phyloP scores from a whole-genome alignment of 1,140 invertebrate genomes.

The Plutomurus gul region DNA sequence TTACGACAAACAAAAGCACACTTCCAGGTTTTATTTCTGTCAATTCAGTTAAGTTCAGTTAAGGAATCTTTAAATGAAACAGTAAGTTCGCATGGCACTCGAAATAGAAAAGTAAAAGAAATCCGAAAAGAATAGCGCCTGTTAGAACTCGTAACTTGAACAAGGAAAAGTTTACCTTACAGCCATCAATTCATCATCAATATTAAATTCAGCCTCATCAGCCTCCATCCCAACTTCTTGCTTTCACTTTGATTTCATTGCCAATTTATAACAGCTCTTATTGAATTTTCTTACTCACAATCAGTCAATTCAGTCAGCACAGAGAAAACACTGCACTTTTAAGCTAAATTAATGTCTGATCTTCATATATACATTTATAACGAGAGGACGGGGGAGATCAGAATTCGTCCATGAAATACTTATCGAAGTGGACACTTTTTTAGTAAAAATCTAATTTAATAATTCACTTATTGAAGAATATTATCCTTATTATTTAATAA shows the following conservation, averaged over 20 bases:
- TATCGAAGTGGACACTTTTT: neutral
- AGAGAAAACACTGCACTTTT: conserved; percentile 22
- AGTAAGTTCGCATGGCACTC: conserved; percentile 16
- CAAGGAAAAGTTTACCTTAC: conserved; percentile 27
- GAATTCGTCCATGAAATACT: neutral
- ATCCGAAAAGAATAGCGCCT: conserved; percentile 7
- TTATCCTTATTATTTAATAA: neutral
- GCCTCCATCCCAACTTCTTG: conserved; percentile 9
- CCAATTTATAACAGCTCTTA: neutral
- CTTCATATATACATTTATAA: neutral
- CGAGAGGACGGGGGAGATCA: conserved; percentile 11
- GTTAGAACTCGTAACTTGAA: conserved; percentile 9
- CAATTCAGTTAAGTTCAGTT: conserved; percentile 37
- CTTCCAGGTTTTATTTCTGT: conserved; percentile 17
- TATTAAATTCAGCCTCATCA: conserved; percentile 3
- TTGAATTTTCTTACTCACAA: neutral
- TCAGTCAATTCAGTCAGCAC: conserved; percentile 25
- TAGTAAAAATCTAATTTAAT: conserved; percentile 2
- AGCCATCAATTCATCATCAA: conserved; percentile 23
- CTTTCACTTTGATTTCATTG: conserved; percentile 5
- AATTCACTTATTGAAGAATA: neutral
- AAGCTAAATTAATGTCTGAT: neutral
- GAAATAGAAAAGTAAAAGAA: neutral
- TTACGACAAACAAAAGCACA: conserved; percentile 24
- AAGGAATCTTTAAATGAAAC: conserved; percentile 5